phyloP scores from a whole-genome alignment of 2,797 vertebrate genomes.

The Cynodonichthys magdalenae region DNA sequence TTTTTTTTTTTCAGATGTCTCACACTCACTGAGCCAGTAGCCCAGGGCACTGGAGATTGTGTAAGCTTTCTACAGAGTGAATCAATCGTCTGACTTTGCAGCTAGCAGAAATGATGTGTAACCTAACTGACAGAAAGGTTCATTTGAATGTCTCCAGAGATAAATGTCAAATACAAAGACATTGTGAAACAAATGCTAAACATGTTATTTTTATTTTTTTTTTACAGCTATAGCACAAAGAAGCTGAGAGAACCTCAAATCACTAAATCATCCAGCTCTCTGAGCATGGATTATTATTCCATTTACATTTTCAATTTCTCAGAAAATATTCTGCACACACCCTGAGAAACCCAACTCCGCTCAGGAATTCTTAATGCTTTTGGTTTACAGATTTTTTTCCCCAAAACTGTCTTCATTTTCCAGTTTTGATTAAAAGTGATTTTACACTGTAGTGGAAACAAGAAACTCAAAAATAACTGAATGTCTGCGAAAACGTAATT shows the following conservation, averaged over 20 bases:
- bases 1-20: neutral
- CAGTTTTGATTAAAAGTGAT: constrained; percentile 51
- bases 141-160: constrained; percentile 3
- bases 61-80: constrained; percentile 4
- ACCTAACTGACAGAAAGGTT: constrained; percentile 22
- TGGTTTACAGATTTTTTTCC: constrained; percentile 60
- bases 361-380: constrained; percentile 59
- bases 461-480: constrained; percentile 29
- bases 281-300: constrained; percentile 19
- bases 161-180: constrained; percentile 5
- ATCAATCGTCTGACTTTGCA: constrained; percentile 5
- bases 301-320: constrained; percentile 42
- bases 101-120: constrained; percentile 13
- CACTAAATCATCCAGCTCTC: constrained; percentile 8
- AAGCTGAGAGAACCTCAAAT: constrained; percentile 13
- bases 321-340: constrained; percentile 43
- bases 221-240: neutral
- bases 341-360: constrained; percentile 63
- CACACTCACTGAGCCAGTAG: neutral
- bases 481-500: constrained; percentile 16
- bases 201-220: constrained; percentile 2
- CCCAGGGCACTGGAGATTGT: constrained; percentile 1
- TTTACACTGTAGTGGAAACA: constrained; percentile 26
- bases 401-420: constrained; percentile 49
- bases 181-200: constrained; percentile 15